These are phyloP conservation scores for Rachycentron canadum DNA, from an alignment of 2,797 vertebrate genomes.

Conservation along the genomic window DNA sequence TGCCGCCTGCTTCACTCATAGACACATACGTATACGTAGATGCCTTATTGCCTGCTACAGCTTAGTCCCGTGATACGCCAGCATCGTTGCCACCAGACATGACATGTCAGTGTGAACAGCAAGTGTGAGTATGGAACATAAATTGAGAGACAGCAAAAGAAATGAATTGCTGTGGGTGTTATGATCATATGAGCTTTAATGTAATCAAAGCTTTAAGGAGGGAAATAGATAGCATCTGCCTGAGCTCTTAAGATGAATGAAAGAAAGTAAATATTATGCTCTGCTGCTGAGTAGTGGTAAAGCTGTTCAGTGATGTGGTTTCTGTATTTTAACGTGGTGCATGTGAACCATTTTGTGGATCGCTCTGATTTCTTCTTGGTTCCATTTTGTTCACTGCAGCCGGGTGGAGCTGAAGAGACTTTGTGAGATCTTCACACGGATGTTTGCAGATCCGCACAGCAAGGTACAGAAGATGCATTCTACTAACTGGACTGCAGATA, in stretches of 20 bases:
- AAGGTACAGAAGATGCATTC: constrained; percentile 86
- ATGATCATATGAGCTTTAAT: not conserved
- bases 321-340: not conserved
- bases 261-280: not conserved
- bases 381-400: constrained; percentile 74
- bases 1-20: no score
- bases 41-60: no score
- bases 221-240: not conserved
- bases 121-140: no score
- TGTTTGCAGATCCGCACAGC: constrained; percentile 98
- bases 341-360: not conserved
- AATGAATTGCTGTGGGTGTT: not conserved
- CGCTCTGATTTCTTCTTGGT: not conserved
- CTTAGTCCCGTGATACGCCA: no score
- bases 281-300: not conserved
- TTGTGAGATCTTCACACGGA: constrained; percentile 98
- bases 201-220: not conserved
- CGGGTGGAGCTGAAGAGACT: constrained; percentile 96
- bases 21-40: no score
- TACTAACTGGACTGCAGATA: not conserved
- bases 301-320: no score
- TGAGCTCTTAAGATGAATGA: not conserved
- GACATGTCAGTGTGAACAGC: no score
- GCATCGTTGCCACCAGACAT: no score
- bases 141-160: no score